phyloP scores from a whole-genome alignment of 1,140 invertebrate genomes.

The Sarcophaga peregrina region DNA sequence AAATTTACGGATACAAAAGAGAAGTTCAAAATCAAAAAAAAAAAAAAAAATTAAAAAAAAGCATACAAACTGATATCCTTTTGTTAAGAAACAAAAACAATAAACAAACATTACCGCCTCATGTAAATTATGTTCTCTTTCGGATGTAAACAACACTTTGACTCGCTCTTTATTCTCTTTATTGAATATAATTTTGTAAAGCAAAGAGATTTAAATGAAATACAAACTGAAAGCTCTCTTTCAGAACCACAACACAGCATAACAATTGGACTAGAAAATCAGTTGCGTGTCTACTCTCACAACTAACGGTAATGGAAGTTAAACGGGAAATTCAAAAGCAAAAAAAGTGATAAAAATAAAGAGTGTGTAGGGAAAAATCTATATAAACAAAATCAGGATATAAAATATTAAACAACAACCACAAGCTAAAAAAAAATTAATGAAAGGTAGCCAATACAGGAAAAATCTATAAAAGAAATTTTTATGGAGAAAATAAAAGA shows the following conservation, averaged over 20 bases:
- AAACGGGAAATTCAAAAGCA: neutral
- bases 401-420: neutral
- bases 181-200: too few species aligned
- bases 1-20: too few species aligned
- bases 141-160: neutral
- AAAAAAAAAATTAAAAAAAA: too few species aligned
- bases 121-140: too few species aligned
- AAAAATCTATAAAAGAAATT: neutral
- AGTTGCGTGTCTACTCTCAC: conserved; percentile 31
- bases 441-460: neutral
- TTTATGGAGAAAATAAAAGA: neutral
- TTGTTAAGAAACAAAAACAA: neutral
- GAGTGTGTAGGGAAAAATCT: neutral
- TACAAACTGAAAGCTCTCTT: neutral
- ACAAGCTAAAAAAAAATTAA: conserved; percentile 16
- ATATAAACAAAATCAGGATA: too few species aligned
- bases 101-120: too few species aligned
- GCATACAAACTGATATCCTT: too few species aligned
- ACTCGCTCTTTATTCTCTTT: neutral
- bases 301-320: conserved; percentile 3
- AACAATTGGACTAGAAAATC: neutral
- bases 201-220: neutral
- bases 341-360: neutral
- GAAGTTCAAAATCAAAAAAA: too few species aligned
- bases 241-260: neutral